Evolutionary conservation across 2,797 vertebrate genomes (phyloP).

Genomic region (Eospalax fontanierii): DNA sequence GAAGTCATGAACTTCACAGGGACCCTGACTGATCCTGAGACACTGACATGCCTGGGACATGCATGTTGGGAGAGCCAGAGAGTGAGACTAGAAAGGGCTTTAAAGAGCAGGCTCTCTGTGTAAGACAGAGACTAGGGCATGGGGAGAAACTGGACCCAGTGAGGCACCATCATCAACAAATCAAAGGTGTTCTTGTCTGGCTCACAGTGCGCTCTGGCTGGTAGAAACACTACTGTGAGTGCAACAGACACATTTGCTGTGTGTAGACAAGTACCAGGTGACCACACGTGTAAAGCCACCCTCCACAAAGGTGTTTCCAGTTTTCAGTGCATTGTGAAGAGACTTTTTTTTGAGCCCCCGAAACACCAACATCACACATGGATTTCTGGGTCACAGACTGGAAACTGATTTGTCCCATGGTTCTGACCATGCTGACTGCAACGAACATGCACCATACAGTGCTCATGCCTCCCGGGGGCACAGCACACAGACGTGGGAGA

Average conservation of each 20-base stretch:
- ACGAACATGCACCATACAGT: not conserved
- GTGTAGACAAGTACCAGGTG: not conserved
- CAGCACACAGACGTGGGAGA: not conserved
- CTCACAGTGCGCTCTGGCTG: not conserved
- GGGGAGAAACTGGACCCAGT: not conserved
- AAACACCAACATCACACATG: conserved; percentile 48
- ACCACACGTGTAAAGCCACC: not conserved
- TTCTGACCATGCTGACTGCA: not conserved
- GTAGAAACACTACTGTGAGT: not conserved
- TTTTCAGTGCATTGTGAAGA: not conserved
- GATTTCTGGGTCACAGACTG: conserved; percentile 65
- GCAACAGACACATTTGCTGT: not conserved
- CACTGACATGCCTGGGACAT: too few relatives aligned
- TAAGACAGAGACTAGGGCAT: not conserved
- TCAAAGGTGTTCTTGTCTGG: not conserved
- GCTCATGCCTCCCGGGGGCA: not conserved
- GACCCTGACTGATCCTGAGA: not conserved
- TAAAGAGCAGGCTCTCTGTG: not conserved
- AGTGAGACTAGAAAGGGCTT: not conserved
- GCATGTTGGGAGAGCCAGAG: not conserved
- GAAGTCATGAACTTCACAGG: not conserved
- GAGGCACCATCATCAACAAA: not conserved
- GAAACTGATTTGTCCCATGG: conserved; percentile 21
- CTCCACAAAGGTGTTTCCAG: not conserved
- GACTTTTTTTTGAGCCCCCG: conserved; percentile 34